These are phyloP conservation scores for Hydractinia symbiolongicarpus DNA, from an alignment of 30 jellyfish, hydroid and myxozoan genomes.

Conservation along the genomic window DNA sequence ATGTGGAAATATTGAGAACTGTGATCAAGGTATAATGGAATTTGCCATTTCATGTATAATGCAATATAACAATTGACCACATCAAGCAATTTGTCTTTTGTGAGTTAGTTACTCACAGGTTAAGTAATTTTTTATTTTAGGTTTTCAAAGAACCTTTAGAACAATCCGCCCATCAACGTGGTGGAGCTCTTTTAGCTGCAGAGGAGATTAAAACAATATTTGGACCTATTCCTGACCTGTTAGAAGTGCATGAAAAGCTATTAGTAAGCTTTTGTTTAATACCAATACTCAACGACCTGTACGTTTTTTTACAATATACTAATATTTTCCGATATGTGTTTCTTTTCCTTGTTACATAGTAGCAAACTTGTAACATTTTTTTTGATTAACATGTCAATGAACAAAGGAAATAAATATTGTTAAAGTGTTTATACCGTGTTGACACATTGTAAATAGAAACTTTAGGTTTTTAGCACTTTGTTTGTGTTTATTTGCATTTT, in stretches of 20 bases:
- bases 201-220: constrained; percentile 94
- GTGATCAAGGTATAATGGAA: constrained; percentile 55
- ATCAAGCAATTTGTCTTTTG: background rate
- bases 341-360: background rate
- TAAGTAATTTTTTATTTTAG: constrained; percentile 23
- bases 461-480: no score
- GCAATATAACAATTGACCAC: background rate
- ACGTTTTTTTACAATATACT: background rate
- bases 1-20: constrained; percentile 64
- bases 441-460: no score
- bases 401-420: no score
- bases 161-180: constrained; percentile 89
- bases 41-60: background rate
- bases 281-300: background rate
- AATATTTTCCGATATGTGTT: background rate
- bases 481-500: background rate
- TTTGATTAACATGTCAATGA: no score
- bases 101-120: background rate
- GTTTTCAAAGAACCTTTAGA: constrained; percentile 90
- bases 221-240: constrained; percentile 90
- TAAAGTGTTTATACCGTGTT: no score
- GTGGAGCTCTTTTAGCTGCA: constrained; percentile 89
- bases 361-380: no score
- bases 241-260: constrained; percentile 77
- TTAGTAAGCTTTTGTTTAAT: constrained; percentile 43